phyloP scores from a whole-genome alignment of 2,888 invertebrate genomes.

The Hartigia nigra region DNA sequence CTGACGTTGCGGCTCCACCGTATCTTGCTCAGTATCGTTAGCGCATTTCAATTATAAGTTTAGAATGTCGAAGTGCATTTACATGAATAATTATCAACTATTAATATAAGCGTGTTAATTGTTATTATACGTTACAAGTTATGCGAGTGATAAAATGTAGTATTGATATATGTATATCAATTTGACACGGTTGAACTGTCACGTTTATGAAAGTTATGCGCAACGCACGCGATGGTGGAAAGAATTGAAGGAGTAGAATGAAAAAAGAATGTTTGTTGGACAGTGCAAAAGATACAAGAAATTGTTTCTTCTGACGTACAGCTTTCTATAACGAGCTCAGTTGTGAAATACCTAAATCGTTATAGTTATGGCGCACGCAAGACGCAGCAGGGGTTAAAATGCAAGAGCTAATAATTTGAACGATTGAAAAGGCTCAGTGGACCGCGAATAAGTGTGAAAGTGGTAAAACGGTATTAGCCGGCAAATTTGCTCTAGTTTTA shows the following conservation, averaged over 20 bases:
- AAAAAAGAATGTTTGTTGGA: background rate
- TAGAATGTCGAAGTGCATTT: background rate
- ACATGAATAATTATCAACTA: background rate
- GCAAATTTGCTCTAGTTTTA: slow-evolving; percentile 3
- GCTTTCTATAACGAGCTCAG: background rate
- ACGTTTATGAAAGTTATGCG: background rate
- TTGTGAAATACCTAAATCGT: background rate
- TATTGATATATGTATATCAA: background rate
- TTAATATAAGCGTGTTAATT: slow-evolving; percentile 11
- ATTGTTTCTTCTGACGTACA: background rate
- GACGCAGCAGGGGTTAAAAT: background rate
- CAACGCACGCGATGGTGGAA: background rate
- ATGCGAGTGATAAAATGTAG: background rate
- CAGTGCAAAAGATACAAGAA: background rate
- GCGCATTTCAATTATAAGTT: background rate
- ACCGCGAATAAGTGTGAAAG: slow-evolving; percentile 33
- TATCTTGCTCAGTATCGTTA: background rate
- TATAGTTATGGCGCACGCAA: background rate
- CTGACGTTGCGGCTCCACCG: background rate
- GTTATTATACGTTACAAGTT: background rate
- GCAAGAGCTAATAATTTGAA: background rate
- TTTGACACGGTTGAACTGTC: background rate
- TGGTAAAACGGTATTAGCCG: slow-evolving; percentile 12
- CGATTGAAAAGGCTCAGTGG: slow-evolving; percentile 13
- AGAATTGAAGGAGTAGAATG: background rate